Evolutionary conservation across 2,113 vertebrate species (phyloP), one percentile per base, ranked within the genome.

Genomic region (Sapajus apella): DNA sequence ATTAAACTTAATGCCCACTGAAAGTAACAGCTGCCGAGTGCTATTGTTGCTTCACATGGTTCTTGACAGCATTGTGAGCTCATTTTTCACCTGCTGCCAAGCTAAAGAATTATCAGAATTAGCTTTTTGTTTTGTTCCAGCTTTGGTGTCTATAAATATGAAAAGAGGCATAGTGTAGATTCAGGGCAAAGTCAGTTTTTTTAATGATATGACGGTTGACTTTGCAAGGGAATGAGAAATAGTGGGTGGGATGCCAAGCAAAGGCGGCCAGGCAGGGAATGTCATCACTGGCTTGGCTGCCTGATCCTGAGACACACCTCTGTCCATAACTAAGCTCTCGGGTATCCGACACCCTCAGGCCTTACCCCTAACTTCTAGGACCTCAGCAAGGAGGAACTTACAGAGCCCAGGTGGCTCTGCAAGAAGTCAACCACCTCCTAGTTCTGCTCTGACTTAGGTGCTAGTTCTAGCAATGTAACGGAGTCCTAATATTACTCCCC

Each of bases 51-150:
- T 92, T 95, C 68, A 52, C 66, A 13, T 6, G 32, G 61, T 21
- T 50, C 21, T 61, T 79, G 81, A 95, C 68, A 75, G 77, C 91
- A 86, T 6, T 18, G 7, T 91, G 77, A 73, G 77, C 27, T 97
- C 72, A 4, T 66, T 82, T 90, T 52, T 58, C 47, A 89, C 91
- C 55, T 88, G 73, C 88, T 92, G 93, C 66, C 94, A 91, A 75
- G 81, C 81, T 83, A 30, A 94, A 91, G 45, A 70, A 86, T 82
- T 27, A 82, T 91, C 82, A 66, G 52, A 58, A 95, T 88, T 80
- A 13, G 87, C 45, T 40, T 56, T 90, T 90, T 94, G 88, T 91
- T 89, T 93, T 87, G 7, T 79, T 70, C 68, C 13, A 30, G 58
- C 32, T 73, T 58, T 70, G 17, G 11, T 89, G 52, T 94, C 84